phyloP scores from a whole-genome alignment of 2,113 vertebrate species.

The Ochotona princeps region DNA sequence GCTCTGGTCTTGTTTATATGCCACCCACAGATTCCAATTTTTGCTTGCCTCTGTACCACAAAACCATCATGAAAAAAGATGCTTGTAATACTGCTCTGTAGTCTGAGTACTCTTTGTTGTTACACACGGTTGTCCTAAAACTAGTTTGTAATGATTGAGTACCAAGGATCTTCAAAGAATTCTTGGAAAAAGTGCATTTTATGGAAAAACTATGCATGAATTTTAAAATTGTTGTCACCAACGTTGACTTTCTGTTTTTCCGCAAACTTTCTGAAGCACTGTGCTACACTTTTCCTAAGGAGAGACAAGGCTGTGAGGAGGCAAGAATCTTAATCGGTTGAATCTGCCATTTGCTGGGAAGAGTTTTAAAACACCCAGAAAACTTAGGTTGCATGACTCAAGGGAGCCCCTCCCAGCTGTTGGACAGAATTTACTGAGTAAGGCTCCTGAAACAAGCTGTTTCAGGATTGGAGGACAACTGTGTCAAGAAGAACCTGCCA shows the following conservation, averaged over 20 bases:
- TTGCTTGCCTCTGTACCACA: conserved; percentile 12
- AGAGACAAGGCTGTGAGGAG: background rate
- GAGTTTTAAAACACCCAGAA: conserved; percentile 1
- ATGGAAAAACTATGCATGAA: too few species aligned
- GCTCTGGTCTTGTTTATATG: background rate
- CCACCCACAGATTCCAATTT: background rate
- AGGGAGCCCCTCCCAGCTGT: background rate
- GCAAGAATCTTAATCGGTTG: background rate
- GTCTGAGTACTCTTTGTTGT: background rate
- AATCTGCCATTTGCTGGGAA: background rate
- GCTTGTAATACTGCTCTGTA: background rate
- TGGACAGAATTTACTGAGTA: background rate
- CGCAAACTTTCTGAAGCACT: too few species aligned
- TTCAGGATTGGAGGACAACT: background rate
- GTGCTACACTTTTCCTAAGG: background rate
- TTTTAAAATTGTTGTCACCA: too few species aligned
- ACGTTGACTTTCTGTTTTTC: too few species aligned
- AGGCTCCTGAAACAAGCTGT: too few species aligned
- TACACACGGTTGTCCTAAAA: background rate
- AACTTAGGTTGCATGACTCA: background rate
- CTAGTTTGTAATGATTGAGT: background rate
- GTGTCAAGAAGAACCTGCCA: background rate
- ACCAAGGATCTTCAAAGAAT: too few species aligned
- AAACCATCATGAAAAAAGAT: conserved; percentile 20
- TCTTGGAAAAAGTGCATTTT: too few species aligned